Base-by-base conservation (phyloP, 2,888 invertebrate genomes). In the Glyphotaelius pellucidus region DNA sequence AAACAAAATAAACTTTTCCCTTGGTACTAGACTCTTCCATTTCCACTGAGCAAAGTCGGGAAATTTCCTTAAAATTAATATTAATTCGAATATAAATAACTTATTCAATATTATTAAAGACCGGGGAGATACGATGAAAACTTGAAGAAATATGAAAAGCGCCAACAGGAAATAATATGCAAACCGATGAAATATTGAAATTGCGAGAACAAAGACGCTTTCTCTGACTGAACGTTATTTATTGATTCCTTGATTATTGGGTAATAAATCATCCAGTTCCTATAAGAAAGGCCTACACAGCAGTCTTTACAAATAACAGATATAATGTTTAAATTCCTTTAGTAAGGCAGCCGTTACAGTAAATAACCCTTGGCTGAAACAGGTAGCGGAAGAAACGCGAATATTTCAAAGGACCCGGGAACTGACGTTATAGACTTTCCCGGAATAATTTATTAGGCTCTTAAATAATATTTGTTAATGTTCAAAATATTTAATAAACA, bases 281-380 rank as follows among this genome's bases (percentile, higher is more conserved):
- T 91, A 85, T 91, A 86, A 90, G 84, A 80, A 35, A 86, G 91
- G 67, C 81, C 91, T 91, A 89, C 87, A 89, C 91, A 89, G 84
- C 90, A 85, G 86, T 84, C 91, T 90, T 85, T 79, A 91, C 90
- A 91, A 91, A 91, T 91, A 91, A 91, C 91, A 90, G 90, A 91
- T 91, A 90, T 91, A 80, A 67, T 79, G 90, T 91, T 91, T 90
- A 90, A 91, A 91, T 91, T 90, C 90, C 90, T 90, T 85, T 86
- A 91, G 85, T 91, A 86, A 89, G 85, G 91, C 80, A 47, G 90
- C 90, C 91, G 90, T 91, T 91, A 90, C 91, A 91, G 91, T 91
- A 91, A 91, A 91, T 89, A 91, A 91, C 91, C 90, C 90, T 91
- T 90, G 80, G 90, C 42, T 90, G 91, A 86, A 91, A 86, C 84